Evolutionary conservation across 2,113 vertebrate species (phyloP), one percentile per base, ranked within the genome.

Genomic region (Xyrauchen texanus): DNA sequence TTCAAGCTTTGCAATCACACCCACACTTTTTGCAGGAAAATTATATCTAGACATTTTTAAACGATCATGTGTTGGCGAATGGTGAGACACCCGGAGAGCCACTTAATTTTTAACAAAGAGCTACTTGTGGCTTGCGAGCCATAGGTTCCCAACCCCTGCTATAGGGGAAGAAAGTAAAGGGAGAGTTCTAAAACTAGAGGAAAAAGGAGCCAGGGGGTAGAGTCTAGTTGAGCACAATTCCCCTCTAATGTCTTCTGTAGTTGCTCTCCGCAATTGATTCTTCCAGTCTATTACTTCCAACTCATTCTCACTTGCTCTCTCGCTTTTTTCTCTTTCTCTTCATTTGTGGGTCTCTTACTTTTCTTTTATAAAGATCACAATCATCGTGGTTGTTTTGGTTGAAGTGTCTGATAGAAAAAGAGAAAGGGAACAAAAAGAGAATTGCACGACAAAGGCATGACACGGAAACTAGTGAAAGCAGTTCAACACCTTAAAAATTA

Each of bases 191-290:
- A 16, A 52, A 71, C 57, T 13, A 12, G 6, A 53, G 6, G 44
- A 64, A 76, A 76, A 76, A 55, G 77, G 74, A 81, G 80, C 85
- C 81, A 84, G 82, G 13, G 21, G 73, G 21, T 45, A 65, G 62
- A 76, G 61, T 55, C 21, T 34, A 3, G 21, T 61, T 45, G 72
- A 42, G 47, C 73, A 63, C 53, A 61, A 64, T 76, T 76, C 62
- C 88, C 86, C 79, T 80, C 46, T 63, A 6, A 76, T 81, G 85
- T 67, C 72, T 68, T 70, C 45, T 71, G 49, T 42, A 49, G 73
- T 44, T 72, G 74, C 84, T 58, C 79, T 82, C 86, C 42, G 62
- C 45, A 85, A 91, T 90, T 79, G 88, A 92, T 91, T 89, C 81
- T 81, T 82, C 87, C 85, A 65, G 84, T 88, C 88, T 76, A 85